Conservation (phyloP, 2,113 vertebrate genomes). For the Ceyx cyanopectus region DNA sequence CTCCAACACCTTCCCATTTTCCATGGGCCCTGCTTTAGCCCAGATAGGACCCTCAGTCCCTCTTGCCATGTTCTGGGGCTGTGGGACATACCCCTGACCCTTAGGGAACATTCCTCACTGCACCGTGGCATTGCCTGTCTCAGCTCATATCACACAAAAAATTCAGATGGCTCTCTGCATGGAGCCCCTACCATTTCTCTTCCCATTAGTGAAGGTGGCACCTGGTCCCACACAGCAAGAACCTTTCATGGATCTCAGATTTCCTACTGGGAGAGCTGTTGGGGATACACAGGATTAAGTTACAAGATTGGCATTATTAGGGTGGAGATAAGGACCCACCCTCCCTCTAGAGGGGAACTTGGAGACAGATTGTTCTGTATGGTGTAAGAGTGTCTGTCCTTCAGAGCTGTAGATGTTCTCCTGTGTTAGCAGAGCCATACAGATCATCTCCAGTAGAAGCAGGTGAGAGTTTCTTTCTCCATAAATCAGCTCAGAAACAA, state of each 20-base stretch:
- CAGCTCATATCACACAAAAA: rapidly evolving
- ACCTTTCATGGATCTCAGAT: background rate
- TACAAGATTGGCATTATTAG: rapidly evolving
- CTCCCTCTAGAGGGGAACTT: background rate
- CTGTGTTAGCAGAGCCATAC: background rate
- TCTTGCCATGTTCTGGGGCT: background rate
- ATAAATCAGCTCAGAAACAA: background rate
- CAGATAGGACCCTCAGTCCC: background rate
- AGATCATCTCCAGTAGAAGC: background rate
- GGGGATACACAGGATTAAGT: rapidly evolving
- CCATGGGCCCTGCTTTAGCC: background rate
- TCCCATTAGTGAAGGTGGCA: background rate
- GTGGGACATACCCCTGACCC: background rate
- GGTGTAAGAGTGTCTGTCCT: background rate
- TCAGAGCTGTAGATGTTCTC: background rate
- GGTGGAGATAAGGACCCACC: background rate
- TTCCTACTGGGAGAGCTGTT: background rate
- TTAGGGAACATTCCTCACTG: background rate
- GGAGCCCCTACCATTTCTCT: background rate
- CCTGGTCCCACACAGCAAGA: background rate
- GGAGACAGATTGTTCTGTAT: background rate
- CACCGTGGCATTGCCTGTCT: background rate
- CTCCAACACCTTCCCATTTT: background rate
- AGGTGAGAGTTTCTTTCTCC: rapidly evolving
- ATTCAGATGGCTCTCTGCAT: background rate